phyloP scores from a whole-genome alignment of 2,888 invertebrate species.

The Fissipunctia ypsillon region DNA sequence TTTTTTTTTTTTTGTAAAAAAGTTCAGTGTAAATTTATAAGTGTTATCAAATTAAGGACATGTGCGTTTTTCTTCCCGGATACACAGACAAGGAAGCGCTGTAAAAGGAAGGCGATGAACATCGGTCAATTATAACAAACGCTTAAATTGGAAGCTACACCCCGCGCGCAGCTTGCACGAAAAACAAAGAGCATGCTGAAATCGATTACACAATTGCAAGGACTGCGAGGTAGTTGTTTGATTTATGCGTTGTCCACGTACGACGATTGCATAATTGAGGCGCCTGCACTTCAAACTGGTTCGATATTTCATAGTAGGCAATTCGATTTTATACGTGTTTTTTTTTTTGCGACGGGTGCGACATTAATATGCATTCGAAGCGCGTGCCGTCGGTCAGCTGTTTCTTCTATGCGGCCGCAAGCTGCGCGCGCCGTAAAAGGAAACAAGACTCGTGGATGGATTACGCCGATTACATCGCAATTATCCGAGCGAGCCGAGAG shows the following conservation, averaged over 20 bases:
- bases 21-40: constrained; percentile 42
- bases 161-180: constrained; percentile 54
- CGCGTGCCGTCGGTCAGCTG: constrained; percentile 90
- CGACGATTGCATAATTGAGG: constrained; percentile 83
- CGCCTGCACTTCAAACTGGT: constrained; percentile 83
- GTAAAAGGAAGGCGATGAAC: constrained; percentile 61
- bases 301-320: constrained; percentile 83
- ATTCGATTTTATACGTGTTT: constrained; percentile 85
- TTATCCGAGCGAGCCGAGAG: constrained; percentile 82
- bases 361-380: constrained; percentile 88
- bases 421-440: constrained; percentile 89
- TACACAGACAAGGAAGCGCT: constrained; percentile 48
- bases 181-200: constrained; percentile 66
- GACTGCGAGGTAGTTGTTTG: constrained; percentile 67
- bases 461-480: constrained; percentile 90
- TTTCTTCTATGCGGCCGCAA: constrained; percentile 88
- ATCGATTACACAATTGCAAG: constrained; percentile 74
- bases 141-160: constrained; percentile 63
- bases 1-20: too few relatives aligned
- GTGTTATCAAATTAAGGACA: constrained; percentile 58
- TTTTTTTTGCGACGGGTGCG: constrained; percentile 86
- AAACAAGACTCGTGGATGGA: constrained; percentile 87
- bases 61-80: constrained; percentile 58
- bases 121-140: constrained; percentile 64
- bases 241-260: constrained; percentile 76